These are phyloP conservation scores for Aphelenchoides besseyi DNA, from an alignment of 1,140 invertebrate genomes.

Conservation along the genomic window DNA sequence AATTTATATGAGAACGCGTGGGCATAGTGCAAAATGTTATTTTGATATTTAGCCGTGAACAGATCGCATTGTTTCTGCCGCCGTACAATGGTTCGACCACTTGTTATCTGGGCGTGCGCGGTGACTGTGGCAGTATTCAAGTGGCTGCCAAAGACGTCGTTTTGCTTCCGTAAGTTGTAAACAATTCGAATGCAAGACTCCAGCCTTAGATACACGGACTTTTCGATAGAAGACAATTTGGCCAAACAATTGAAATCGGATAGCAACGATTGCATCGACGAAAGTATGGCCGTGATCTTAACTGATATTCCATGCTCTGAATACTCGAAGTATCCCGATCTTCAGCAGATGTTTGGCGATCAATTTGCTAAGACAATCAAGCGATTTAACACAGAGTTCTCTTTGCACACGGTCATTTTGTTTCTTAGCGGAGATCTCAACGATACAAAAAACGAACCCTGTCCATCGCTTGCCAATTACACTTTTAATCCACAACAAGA, in stretches of 20 bases:
- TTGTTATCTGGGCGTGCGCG: not conserved
- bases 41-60: slow-evolving; percentile 2
- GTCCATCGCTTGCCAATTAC: not conserved
- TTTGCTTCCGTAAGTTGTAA: not conserved
- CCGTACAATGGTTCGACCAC: not conserved
- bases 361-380: not conserved
- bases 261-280: not conserved
- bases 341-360: not conserved
- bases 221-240: not conserved
- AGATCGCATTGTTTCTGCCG: not conserved
- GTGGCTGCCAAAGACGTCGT: not conserved
- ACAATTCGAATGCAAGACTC: too few species aligned
- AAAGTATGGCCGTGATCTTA: not conserved
- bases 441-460: not conserved
- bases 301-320: not conserved
- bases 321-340: slow-evolving; percentile 3
- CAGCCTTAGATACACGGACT: too few species aligned
- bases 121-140: not conserved
- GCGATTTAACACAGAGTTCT: not conserved
- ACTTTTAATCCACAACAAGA: too few species aligned
- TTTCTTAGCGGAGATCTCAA: not conserved
- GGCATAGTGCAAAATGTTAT: not conserved
- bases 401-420: slow-evolving; percentile 1
- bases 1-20: not conserved
- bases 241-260: not conserved